Base-by-base conservation (phyloP, 2,797 vertebrate species). In the Coendou prehensilis region DNA sequence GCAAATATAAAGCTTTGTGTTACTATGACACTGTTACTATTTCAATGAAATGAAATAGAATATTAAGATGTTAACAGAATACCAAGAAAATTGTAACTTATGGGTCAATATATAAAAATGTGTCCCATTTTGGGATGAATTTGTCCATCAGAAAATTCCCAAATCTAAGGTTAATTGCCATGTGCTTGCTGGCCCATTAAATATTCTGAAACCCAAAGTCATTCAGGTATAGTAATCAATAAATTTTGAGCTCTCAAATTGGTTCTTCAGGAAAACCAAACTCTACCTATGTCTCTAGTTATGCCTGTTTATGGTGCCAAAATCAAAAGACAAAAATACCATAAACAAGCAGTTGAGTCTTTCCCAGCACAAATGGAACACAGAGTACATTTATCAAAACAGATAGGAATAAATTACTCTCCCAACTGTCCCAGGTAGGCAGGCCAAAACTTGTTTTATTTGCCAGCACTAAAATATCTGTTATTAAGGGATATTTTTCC, bases 281-380 rank as follows among this genome's bases (percentile, higher is more conserved):
- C 13, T 52, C 92, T 57, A 91, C 67, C 9, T 64, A 71, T 79
- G 15, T 41, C 47, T 92, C 75, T 79, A 20, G 78, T 94, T 89
- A 78, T 87, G 56, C 8, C 78, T 57, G 91, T 94, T 97, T 86
- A 87, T 45, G 9, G 22, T 93, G 57, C 83, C 64, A 91, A 96
- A 93, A 87, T 91, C 56, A 95, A 95, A 85, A 97, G 41, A 52
- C 33, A 90, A 94, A 96, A 95, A 67, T 87, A 54, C 76, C 83
- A 73, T 50, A 92, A 87, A 97, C 80, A 96, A 96, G 94, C 2
- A 10, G 63, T 87, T 57, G 17, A 82, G 54, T 97, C 71, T 63
- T 47, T 97, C 83, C 67, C 57, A 91, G 85, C 47, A 88, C 30
- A 82, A 96, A 85, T 83, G 87, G 79, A 97, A 97, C 83, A 94